phyloP scores from a whole-genome alignment of 1,140 invertebrate species.

The Calycopis cecrops region DNA sequence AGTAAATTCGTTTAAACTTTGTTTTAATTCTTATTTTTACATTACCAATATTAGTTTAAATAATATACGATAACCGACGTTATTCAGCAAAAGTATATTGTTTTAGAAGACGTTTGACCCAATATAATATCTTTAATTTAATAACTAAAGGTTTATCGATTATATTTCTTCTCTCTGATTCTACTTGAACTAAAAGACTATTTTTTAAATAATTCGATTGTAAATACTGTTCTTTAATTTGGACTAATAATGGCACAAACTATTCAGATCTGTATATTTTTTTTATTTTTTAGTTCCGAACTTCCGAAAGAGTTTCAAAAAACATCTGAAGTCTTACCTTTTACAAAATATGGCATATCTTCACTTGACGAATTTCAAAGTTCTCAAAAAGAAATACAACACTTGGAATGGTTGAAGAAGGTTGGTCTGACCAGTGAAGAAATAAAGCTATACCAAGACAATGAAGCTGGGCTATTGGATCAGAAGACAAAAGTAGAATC shows the following conservation, averaged over 20 bases:
- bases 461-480: slow-evolving; percentile 49
- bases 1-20: too few species aligned
- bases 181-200: background rate
- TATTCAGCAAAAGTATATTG: too few species aligned
- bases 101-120: too few species aligned
- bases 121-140: too few species aligned
- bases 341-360: slow-evolving; percentile 58
- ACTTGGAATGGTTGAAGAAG: slow-evolving; percentile 56
- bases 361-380: slow-evolving; percentile 48
- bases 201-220: too few species aligned
- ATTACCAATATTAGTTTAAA: too few species aligned
- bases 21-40: too few species aligned
- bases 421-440: slow-evolving; percentile 55
- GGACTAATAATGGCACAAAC: background rate
- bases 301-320: slow-evolving; percentile 62
- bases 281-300: slow-evolving; percentile 43
- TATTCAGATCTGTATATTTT: background rate
- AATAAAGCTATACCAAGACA: slow-evolving; percentile 56
- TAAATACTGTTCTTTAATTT: too few species aligned
- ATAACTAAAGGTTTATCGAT: background rate
- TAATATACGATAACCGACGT: too few species aligned
- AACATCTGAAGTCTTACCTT: slow-evolving; percentile 56
- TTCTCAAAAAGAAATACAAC: slow-evolving; percentile 47
- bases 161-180: background rate
- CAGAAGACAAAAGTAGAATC: slow-evolving; percentile 50